A percentile compares a stretch with the other conserved stretches of the same genome.
Conservation (phyloP, 2,113 vertebrate species). For the Tylochromis polylepis region DNA sequence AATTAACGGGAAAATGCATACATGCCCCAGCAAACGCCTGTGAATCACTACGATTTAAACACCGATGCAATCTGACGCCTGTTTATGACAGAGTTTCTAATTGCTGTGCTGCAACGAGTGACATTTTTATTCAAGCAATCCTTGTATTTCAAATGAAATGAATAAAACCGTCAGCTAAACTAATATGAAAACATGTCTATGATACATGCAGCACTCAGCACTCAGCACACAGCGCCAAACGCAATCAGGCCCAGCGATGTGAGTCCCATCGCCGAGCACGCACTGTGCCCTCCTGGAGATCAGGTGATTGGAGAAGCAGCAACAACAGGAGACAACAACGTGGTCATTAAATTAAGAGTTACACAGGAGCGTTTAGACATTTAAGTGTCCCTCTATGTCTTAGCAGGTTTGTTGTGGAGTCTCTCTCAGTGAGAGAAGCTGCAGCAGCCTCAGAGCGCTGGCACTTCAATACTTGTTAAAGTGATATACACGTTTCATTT, state of each 20-base stretch:
- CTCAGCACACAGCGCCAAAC: background rate
- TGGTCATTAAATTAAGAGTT: background rate
- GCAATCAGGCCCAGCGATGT: background rate
- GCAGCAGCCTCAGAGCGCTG: background rate
- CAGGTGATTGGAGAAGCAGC: background rate
- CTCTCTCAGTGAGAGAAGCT: background rate
- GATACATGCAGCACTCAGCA: background rate
- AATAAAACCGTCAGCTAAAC: background rate
- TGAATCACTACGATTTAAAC: background rate
- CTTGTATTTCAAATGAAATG: background rate
- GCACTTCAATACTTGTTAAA: background rate
- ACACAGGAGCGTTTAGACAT: background rate
- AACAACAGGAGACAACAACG: background rate
- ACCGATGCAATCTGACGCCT: rapidly evolving
- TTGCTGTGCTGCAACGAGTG: background rate
- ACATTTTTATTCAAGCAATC: background rate
- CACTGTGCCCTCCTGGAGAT: background rate
- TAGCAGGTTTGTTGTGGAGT: rapidly evolving
- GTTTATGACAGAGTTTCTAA: background rate
- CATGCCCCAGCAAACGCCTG: background rate
- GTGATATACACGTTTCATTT: background rate
- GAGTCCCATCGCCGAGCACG: background rate
- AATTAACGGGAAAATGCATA: background rate
- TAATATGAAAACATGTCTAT: background rate
- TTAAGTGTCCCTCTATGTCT: background rate